Conservation (phyloP, 2,888 invertebrate genomes). For the Orthosia cruda region DNA sequence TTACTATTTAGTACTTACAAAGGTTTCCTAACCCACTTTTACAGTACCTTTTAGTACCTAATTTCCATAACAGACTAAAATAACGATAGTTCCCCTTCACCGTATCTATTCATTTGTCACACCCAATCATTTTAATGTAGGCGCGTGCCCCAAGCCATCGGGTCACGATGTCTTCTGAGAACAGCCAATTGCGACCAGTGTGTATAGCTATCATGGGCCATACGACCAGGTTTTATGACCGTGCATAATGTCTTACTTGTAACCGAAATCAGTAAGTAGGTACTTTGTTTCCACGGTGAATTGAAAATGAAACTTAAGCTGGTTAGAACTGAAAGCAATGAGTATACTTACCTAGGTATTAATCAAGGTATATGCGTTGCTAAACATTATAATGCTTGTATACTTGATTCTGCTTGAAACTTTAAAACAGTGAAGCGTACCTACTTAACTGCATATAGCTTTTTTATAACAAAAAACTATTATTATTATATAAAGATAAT, state of each 20-base stretch:
- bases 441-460: too few species aligned
- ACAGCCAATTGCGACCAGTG: slow-evolving; percentile 41
- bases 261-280: slow-evolving; percentile 47
- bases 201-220: slow-evolving; percentile 43
- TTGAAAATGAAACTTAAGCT: slow-evolving; percentile 38
- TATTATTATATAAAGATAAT: too few species aligned
- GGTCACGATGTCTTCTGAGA: slow-evolving; percentile 59
- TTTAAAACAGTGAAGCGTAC: too few species aligned
- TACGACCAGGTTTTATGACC: slow-evolving; percentile 47
- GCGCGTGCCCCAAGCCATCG: slow-evolving; percentile 50
- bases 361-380: neutral
- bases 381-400: neutral
- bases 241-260: slow-evolving; percentile 60
- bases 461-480: too few species aligned
- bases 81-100: slow-evolving; percentile 49
- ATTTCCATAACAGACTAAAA: slow-evolving; percentile 37
- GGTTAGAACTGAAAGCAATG: slow-evolving; percentile 8
- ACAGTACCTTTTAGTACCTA: neutral
- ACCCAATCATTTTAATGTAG: slow-evolving; percentile 62
- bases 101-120: slow-evolving; percentile 61
- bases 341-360: too few species aligned
- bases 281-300: slow-evolving; percentile 59
- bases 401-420: neutral
- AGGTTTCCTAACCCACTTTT: slow-evolving; percentile 3
- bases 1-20: neutral